Evolutionary conservation across 2,888 invertebrate genomes (phyloP), one percentile per base, ranked within the genome.

Genomic region (Chymomyza procnemis): DNA sequence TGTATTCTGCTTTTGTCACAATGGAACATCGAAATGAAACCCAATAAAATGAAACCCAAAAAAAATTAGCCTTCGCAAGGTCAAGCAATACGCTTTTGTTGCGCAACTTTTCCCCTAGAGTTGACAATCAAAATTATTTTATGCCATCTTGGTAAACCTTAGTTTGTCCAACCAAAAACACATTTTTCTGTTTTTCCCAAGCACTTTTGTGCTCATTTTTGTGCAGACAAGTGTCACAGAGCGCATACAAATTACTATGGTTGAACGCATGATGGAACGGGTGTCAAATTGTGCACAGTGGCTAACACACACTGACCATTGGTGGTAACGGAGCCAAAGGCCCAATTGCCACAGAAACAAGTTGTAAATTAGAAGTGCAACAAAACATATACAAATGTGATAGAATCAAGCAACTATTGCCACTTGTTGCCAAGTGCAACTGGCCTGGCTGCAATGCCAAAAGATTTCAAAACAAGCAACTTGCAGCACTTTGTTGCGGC

Each of bases 291-390:
- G n/a, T 21, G 55, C 55, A 21, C 26, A 26, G 26, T 26, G 26
- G 26, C 26, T 8, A 26, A 26, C 26, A 26, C 26, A 26, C 26
- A 6, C 6, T 6, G 34, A 12, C 34, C 34, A 41, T 12, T 41
- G 54, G 54, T 50, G 9, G 54, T 50, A 3, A 21, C 48, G 30
- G 26, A 26, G 26, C 56, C 19, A 56, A 56, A 54, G 30, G n/a
- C 56, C 56, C 30, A 56, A 26, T 56, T 56, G 21, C n/a, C 56
- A 50, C n/a, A 30, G n/a, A 56, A 56, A 56, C 56, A 16, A 56
- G 56, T 56, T 56, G 30, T 30, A 21, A 30, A 56, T 56, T 26
- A 56, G 30, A 8, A n/a, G 30, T 16, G 54, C 54, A 21, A 54
- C 54, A 54, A 18, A 61, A 54, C 9, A 9, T 21, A n/a, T n/a